Conservation (phyloP, 2,113 vertebrate species). For the Sinosuthora webbiana region DNA sequence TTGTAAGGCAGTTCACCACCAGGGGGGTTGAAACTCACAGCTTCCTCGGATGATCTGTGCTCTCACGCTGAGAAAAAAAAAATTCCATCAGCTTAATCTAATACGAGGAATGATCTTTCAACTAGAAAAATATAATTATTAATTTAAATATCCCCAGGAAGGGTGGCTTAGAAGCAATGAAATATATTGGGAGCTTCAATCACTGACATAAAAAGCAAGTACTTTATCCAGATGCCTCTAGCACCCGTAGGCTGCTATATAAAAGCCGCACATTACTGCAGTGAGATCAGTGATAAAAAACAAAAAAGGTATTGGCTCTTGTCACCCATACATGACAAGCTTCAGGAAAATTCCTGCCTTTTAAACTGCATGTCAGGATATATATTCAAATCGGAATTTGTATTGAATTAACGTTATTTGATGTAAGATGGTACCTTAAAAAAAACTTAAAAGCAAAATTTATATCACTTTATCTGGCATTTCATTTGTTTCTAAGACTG, state of each 20-base stretch:
- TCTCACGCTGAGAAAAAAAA: not conserved
- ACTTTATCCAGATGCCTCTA: not conserved
- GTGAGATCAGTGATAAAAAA: not conserved
- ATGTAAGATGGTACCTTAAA: not conserved
- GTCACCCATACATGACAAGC: not conserved
- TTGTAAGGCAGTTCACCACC: constrained; percentile 24
- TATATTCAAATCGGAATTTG: not conserved
- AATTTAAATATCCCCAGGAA: not conserved
- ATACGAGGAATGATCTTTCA: constrained; percentile 19
- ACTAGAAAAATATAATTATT: not conserved
- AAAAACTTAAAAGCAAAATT: not conserved
- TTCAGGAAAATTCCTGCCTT: not conserved
- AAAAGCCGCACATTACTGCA: not conserved
- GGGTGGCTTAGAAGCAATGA: not conserved
- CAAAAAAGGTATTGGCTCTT: not conserved
- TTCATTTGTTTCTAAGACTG: not conserved
- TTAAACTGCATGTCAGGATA: not conserved
- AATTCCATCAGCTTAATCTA: not conserved
- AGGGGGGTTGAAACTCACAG: not conserved
- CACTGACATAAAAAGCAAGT: not conserved
- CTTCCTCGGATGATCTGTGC: not conserved
- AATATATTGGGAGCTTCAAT: not conserved
- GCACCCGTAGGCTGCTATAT: not conserved
- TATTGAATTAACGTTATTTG: not conserved
- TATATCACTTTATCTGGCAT: not conserved